phyloP scores from a whole-genome alignment of 37 sponge, comb jelly and placozoan genomes.

The Halichondria panicea region DNA sequence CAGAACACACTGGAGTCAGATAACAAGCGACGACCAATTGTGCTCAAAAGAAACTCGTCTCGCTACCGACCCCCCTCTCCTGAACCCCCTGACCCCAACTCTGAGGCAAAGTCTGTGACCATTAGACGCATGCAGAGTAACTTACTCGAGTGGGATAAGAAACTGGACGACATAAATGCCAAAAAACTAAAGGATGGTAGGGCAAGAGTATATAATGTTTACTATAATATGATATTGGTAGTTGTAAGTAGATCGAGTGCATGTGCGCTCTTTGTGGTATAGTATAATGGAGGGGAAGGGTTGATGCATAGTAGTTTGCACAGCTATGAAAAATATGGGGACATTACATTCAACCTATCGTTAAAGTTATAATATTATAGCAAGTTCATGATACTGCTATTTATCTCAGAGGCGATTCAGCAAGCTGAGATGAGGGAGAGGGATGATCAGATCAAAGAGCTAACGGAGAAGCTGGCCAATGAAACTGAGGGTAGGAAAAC shows the following conservation, averaged over 20 bases:
- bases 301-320: not conserved
- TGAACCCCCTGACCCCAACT: constrained; percentile 80
- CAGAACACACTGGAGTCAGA: constrained; percentile 72
- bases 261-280: no score
- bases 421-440: constrained; percentile 44
- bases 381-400: no score
- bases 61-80: constrained; percentile 63
- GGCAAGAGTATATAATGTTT: not conserved
- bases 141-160: constrained; percentile 68
- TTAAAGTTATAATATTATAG: no score
- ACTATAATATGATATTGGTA: not conserved
- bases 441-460: constrained; percentile 42
- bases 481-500: constrained; percentile 33
- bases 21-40: constrained; percentile 70
- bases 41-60: constrained; percentile 56
- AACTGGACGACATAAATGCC: constrained; percentile 53
- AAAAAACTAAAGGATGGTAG: constrained; percentile 72
- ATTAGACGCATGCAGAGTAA: constrained; percentile 72
- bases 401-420: constrained; percentile 31
- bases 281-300: no score
- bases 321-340: not conserved
- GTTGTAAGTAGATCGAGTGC: not conserved
- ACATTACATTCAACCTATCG: no score
- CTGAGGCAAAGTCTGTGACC: constrained; percentile 77
- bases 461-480: constrained; percentile 31